Base-by-base conservation (phyloP, 1,140 invertebrate genomes). In the Lasaia peninsularis region DNA sequence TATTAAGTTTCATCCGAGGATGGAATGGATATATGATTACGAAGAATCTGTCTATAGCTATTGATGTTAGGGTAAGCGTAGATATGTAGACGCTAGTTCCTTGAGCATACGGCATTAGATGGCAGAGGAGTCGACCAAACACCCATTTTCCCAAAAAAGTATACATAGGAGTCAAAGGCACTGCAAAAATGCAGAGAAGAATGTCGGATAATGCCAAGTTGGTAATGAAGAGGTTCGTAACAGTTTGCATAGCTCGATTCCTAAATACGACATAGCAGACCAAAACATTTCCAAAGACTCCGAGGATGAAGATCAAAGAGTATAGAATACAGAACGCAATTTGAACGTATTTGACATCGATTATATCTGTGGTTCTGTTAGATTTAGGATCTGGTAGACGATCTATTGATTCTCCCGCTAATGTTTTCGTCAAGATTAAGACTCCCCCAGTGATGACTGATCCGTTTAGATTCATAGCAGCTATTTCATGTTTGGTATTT, bases 171-270 rank as follows among this genome's bases (percentile, higher is more conserved):
- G 98, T 99, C 71, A 99, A 97, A 0, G 98, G 98, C 10, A 99
- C 97, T 1, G 97, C 96, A 52, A 99, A 92, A 1, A 96, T 90
- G 78, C 98, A 99, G 24, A 99, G 92, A 10, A 99, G 83, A 49
- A 99, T 97, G 81, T 99, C 98, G 11, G 97, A 98, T 5, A 99
- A 88, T 0, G 98, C 98, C 62, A 99, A 88, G 82, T 99, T 99
- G n/a, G 96, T 96, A 69, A 99, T 99, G 86, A 99, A 99, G 31
- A 98, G 93, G 80, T 99, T 99, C 0, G 98, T 99, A 0, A 99
- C 98, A 0, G 98, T 99, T 75, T 98, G 98, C 98, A 99, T 99
- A 11, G 95, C 93, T 50, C 94, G 94, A 81, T 98, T 99, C 2
- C 96, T 90, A 0, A 95, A 92, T 0, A 99, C 98, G 1, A 99